Evolutionary conservation across 2,888 invertebrate species (phyloP).

Genomic region (Clunio marinus): DNA sequence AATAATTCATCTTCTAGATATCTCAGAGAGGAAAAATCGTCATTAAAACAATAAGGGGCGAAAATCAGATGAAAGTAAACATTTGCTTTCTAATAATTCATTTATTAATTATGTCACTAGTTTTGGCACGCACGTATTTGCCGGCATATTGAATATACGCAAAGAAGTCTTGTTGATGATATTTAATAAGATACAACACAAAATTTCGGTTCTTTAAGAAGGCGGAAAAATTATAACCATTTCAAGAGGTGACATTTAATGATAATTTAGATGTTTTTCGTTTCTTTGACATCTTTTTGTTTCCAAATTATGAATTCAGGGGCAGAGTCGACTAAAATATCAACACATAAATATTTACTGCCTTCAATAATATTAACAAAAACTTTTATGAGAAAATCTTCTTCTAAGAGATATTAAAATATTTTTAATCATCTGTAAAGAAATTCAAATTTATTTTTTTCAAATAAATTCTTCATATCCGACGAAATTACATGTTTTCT

Average conservation of each 20-base stretch:
- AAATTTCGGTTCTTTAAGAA: not conserved
- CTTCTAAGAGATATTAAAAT: no score
- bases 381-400: no score
- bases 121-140: not conserved
- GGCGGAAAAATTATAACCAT: no score
- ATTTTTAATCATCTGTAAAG: no score
- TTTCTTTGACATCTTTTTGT: constrained; percentile 17
- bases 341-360: no score
- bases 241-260: not conserved
- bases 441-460: no score
- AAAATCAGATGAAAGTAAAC: not conserved
- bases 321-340: no score
- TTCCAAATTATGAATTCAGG: no score
- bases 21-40: not conserved
- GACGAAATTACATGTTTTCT: constrained; percentile 12
- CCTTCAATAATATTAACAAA: no score
- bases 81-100: constrained; percentile 8
- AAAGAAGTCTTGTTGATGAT: not conserved
- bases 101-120: constrained; percentile 28
- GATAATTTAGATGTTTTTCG: constrained; percentile 22
- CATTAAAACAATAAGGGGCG: constrained; percentile 19
- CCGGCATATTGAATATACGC: constrained; percentile 16
- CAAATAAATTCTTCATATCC: not conserved
- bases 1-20: not conserved
- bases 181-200: not conserved